A percentile compares a stretch with the other conserved stretches of the same genome.
Evolutionary conservation across 35 echinoderm and acorn worm genomes (phyloP).

Genomic region (Ophiothrix spiculata): DNA sequence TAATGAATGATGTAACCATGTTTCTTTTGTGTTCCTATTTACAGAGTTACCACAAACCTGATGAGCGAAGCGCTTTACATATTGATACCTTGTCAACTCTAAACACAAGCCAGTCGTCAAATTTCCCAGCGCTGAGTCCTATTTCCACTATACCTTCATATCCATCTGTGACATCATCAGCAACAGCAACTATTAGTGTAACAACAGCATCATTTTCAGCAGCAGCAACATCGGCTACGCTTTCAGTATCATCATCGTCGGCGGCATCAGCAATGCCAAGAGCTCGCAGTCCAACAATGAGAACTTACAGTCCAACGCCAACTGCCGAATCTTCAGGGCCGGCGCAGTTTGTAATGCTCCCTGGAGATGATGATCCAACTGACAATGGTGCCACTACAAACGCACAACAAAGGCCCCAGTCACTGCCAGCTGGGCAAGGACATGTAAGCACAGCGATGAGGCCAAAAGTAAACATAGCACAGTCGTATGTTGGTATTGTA

Average conservation of each 20-base stretch:
- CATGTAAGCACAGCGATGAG: neutral
- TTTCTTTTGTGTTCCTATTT: too few species aligned
- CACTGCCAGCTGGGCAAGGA: neutral
- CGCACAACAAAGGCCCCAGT: neutral
- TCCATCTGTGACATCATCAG: neutral
- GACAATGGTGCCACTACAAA: neutral
- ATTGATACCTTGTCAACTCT: neutral
- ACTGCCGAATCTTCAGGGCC: neutral
- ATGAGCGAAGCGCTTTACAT: neutral
- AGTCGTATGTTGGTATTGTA: neutral
- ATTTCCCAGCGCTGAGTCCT: neutral
- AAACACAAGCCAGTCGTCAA: neutral
- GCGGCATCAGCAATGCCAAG: neutral
- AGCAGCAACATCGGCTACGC: neutral
- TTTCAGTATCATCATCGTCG: neutral
- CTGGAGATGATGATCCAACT: neutral
- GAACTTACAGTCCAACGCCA: neutral
- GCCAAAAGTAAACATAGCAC: neutral
- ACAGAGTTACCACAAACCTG: neutral
- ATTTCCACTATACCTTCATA: neutral
- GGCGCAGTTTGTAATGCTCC: neutral
- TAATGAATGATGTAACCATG: too few species aligned
- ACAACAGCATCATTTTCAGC: neutral
- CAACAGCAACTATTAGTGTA: neutral
- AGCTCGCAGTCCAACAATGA: neutral